Conservation (phyloP, 2,797 vertebrate species). For the Sebastes reedi region DNA sequence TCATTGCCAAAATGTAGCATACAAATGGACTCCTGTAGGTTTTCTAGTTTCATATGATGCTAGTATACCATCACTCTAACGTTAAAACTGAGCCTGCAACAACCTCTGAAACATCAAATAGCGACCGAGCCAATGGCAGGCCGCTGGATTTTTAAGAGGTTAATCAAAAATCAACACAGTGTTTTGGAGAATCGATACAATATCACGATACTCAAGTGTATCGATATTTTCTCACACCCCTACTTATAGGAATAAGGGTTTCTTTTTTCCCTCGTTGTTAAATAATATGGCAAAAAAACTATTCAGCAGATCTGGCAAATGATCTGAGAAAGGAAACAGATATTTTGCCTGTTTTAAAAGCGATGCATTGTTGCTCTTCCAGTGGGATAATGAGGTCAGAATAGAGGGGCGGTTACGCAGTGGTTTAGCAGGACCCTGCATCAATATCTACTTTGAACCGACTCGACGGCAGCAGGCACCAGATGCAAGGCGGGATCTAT, state of each 20-base stretch:
- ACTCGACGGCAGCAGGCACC: conserved; percentile 67
- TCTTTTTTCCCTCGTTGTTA: conserved; percentile 20
- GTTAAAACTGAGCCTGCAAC: no score
- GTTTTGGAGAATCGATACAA: no score
- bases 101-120: no score
- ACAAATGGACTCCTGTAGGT: no score
- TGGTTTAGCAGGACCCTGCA: conserved; percentile 52
- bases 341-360: conserved; percentile 36
- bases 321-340: conserved; percentile 46
- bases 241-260: not conserved
- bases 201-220: no score
- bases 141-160: no score
- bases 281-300: conserved; percentile 48
- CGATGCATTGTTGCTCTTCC: conserved; percentile 40
- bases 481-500: conserved; percentile 75
- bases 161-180: no score
- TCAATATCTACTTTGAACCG: conserved; percentile 71
- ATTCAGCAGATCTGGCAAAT: conserved; percentile 63
- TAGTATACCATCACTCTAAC: no score
- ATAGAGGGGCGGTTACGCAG: conserved; percentile 25
- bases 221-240: no score
- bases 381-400: conserved; percentile 74
- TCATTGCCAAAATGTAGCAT: no score
- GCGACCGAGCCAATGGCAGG: no score
- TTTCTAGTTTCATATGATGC: no score